Evolutionary conservation across 1,140 invertebrate genomes (phyloP), one percentile per base, ranked within the genome.

Genomic region (Aphelenchoides avenae): DNA sequence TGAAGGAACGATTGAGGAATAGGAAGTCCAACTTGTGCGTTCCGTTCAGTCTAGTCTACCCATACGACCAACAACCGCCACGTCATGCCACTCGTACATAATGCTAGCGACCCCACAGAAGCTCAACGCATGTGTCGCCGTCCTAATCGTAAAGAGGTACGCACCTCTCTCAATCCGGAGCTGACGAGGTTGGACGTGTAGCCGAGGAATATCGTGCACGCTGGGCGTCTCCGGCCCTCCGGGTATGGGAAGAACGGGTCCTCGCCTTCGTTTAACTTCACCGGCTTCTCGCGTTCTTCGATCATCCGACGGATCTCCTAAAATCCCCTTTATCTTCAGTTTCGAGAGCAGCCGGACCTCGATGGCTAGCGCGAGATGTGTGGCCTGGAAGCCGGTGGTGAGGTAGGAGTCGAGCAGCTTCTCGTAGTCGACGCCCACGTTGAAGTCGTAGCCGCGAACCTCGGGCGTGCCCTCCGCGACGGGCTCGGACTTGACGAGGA

Each of bases 171-270:
- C 39, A 97, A 79, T 18, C 95, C 95, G 52, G 87, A 89, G 0
- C 92, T 97, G 7, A 91, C 87, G 82, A 99, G 87, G 78, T 99
- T 99, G 0, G 93, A 98, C 4, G 95, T 99, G 76, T 88, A 99
- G 0, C 92, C 92, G 50, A 99, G 79, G 79, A 99, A 99, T 75
- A 99, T 90, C 5, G 93, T 96, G 78, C 93, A 97, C 54, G 86
- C 87, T 42, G 79, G 84, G 69, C 84, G 85, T 43, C 87, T 82
- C 71, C 81, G 83, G 33, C 89, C 88, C 30, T 51, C 55, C 11
- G 73, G 73, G 48, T 71, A 78, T 4, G 64, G 57, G 27, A 66
- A 61, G 18, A 30, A 50, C 36, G 57, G 36, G 20, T 66, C 61
- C 29, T 73, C 68, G 42, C 27, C n/a, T 0, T 40, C 26, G 26